Percentiles rank a stretch among this genome's conserved stretches.
Evolutionary conservation across 2,113 vertebrate genomes (phyloP).

Genomic region (Sinocyclocheilus anshuiensis): DNA sequence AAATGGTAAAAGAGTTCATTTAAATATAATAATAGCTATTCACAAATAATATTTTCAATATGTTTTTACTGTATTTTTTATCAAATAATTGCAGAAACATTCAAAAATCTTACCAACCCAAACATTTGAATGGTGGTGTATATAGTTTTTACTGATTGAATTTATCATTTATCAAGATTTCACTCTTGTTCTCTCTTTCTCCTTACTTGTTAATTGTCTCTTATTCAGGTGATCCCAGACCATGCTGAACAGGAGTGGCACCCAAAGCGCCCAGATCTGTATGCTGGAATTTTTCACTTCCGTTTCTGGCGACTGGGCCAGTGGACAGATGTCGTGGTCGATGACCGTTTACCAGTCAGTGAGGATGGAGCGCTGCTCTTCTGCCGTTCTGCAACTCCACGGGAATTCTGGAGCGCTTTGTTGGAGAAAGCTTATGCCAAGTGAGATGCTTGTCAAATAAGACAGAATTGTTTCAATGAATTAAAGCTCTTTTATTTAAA

Average conservation of each 20-base stretch:
- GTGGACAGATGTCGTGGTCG: slow-evolving; percentile 81
- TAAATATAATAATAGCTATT: not conserved
- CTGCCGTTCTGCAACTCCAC: slow-evolving; percentile 76
- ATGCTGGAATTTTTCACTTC: slow-evolving; percentile 82
- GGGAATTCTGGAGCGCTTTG: slow-evolving; percentile 82
- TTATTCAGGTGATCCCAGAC: slow-evolving; percentile 79
- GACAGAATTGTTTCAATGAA: not conserved
- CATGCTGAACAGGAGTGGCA: slow-evolving; percentile 81
- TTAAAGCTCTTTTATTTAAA: not conserved
- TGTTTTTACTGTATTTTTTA: not conserved
- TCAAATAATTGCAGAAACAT: not conserved
- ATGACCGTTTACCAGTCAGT: slow-evolving; percentile 78
- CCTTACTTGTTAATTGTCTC: not conserved
- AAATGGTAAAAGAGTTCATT: no score
- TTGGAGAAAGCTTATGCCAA: slow-evolving; percentile 84
- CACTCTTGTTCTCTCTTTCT: not conserved
- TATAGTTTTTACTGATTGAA: not conserved
- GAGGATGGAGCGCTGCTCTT: slow-evolving; percentile 77
- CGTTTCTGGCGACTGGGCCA: slow-evolving; percentile 80
- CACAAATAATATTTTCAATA: not conserved
- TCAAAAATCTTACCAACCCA: not conserved
- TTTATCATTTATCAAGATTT: not conserved
- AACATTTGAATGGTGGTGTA: not conserved
- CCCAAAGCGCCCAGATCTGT: slow-evolving; percentile 68
- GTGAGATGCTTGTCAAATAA: slow-evolving; percentile 61